Percentiles rank a stretch among this genome's conserved stretches.
Evolutionary conservation across 1,140 invertebrate species (phyloP).

Genomic region (Triops longicaudatus): DNA sequence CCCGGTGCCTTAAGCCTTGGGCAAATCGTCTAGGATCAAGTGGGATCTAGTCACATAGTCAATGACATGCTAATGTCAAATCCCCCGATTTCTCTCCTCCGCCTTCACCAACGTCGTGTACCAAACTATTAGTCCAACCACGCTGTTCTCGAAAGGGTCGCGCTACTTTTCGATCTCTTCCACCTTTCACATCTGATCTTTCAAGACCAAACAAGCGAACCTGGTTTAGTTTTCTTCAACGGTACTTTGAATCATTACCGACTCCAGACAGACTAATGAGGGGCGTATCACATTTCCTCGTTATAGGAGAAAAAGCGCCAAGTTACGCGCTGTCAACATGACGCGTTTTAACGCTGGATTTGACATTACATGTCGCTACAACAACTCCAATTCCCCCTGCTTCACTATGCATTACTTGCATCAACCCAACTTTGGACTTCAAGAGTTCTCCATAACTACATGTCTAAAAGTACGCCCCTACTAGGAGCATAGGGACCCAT

Average conservation of each 20-base stretch:
- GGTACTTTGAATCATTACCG: neutral
- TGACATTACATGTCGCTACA: slow-evolving; percentile 3
- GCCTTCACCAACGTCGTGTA: too few relatives aligned
- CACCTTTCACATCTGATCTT: neutral
- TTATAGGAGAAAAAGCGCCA: neutral
- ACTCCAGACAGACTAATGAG: neutral
- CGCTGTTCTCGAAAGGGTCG: too few relatives aligned
- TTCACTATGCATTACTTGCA: neutral
- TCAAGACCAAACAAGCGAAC: neutral
- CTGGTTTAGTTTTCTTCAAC: neutral
- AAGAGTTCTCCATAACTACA: neutral
- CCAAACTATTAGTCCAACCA: too few relatives aligned
- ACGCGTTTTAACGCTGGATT: neutral
- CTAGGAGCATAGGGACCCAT: neutral
- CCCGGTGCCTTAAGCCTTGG: neutral
- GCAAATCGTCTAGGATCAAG: slow-evolving; percentile 11
- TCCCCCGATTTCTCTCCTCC: neutral
- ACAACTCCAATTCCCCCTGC: neutral
- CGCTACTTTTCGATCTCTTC: neutral
- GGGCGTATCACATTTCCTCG: neutral
- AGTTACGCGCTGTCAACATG: neutral
- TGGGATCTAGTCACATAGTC: slow-evolving; percentile 14
- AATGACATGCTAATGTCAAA: slow-evolving; percentile 13
- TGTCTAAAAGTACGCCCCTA: neutral
- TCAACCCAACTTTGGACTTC: neutral